Conservation (phyloP, 2,113 vertebrate genomes). For the Bujurquina vittata region DNA sequence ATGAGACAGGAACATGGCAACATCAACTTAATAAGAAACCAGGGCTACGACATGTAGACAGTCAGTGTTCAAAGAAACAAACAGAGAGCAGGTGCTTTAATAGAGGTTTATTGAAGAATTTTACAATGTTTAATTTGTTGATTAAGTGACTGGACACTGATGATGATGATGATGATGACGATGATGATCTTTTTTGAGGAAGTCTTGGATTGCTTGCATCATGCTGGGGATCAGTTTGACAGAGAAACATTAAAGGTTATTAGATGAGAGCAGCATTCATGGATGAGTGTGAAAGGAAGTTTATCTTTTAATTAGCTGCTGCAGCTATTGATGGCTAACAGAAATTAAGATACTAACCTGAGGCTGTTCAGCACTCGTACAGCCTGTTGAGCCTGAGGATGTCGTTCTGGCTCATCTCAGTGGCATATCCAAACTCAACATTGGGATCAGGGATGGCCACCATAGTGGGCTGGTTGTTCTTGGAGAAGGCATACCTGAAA, state of each 20-base stretch:
- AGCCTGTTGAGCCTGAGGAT: slow-evolving; percentile 53
- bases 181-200: neutral
- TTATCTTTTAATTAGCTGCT: too few species aligned
- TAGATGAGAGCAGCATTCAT: neutral
- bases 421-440: slow-evolving; percentile 33
- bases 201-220: neutral
- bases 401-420: slow-evolving; percentile 51
- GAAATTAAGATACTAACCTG: neutral
- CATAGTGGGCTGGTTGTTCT: slow-evolving; percentile 51
- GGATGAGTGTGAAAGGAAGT: too few species aligned
- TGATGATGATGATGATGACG: neutral
- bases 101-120: slow-evolving; percentile 2
- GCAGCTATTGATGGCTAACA: neutral
- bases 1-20: neutral
- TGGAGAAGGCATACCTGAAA: slow-evolving; percentile 56
- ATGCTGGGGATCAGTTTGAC: neutral
- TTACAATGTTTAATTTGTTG: neutral
- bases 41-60: neutral
- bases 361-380: slow-evolving; percentile 43
- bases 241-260: neutral
- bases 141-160: neutral
- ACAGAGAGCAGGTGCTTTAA: neutral
- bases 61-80: neutral
- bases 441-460: slow-evolving; percentile 39
- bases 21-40: neutral